Base-by-base conservation (phyloP, 2,797 vertebrate genomes). In the Artibeus jamaicensis region DNA sequence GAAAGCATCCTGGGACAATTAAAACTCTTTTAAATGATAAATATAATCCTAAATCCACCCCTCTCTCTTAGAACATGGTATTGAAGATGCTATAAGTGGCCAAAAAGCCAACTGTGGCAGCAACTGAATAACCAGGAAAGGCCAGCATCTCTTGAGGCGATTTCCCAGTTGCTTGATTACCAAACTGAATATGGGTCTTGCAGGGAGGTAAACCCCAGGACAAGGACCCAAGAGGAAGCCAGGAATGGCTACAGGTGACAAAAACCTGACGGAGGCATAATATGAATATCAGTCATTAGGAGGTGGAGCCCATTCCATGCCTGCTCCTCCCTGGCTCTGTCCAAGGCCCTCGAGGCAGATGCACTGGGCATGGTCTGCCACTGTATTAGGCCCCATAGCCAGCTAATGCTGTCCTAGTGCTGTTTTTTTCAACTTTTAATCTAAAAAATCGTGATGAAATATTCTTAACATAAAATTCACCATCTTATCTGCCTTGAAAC, bases 271-370 rank as follows among this genome's bases (percentile, higher is more conserved):
- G 0, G 39, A 42, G 79, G 26, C 14, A 3, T 12, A 29, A 1
- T 37, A 12, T 39, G 8, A 3, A 14, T 9, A 10, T 6, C n/a
- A 24, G 68, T 59, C 3, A 39, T 29, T 9, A 50, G 76, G 48
- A 78, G 18, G 39, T 8, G 0, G 0, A 18, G 7, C 26, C 9
- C 0, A 15, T 3, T 74, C n/a, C 15, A 15, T 42, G 2, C 2
- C 73, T 29, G 9, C 32, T 32, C 14, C 6, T 92, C 14, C 10
- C 5, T n/a, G 18, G 37, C n/a, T 71, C 21, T 65, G 48, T 15
- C 34, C 11, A 3, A 32, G 67, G 48, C 74, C 53, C 37, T 79
- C 22, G 3, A 15, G n/a, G 57, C 9, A 15, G 39, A 62, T 14
- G 5, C 32, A 6, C 16, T 2, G 12, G 57, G n/a, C 42, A 15